Percentiles rank a stretch among this genome's conserved stretches.
These are phyloP conservation scores for Microctenopoma stevenorrisi DNA, from an alignment of 2,797 vertebrate genomes.

Conservation along the genomic window DNA sequence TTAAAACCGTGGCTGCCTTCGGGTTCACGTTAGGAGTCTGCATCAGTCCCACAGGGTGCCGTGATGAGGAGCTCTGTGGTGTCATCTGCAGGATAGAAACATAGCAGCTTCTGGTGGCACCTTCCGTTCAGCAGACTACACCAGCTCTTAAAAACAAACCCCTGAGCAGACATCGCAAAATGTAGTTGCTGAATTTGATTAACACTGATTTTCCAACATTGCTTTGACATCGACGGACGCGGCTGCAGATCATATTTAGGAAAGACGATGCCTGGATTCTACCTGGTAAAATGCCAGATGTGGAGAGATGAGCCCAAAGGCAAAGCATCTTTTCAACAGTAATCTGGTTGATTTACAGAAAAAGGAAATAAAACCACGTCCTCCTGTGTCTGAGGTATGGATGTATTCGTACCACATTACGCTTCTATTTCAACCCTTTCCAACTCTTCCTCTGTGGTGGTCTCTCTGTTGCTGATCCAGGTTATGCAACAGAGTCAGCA, in stretches of 20 bases:
- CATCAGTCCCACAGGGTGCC: neutral
- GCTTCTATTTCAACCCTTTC: neutral
- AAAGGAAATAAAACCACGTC: too few relatives aligned
- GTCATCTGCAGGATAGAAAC: too few relatives aligned
- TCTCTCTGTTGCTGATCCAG: slow-evolving; percentile 29
- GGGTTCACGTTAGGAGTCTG: slow-evolving; percentile 5
- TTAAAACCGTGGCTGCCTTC: slow-evolving; percentile 14
- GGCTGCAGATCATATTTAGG: neutral
- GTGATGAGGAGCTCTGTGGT: neutral
- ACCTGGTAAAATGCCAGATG: neutral
- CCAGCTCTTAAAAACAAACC: too few relatives aligned
- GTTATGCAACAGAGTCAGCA: slow-evolving; percentile 46
- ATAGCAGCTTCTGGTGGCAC: too few relatives aligned
- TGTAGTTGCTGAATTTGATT: neutral
- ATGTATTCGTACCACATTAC: neutral
- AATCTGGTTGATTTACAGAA: slow-evolving; percentile 3
- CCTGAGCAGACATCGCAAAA: neutral
- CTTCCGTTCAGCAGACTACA: too few relatives aligned
- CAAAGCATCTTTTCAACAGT: neutral
- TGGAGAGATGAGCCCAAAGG: neutral
- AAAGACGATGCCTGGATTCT: neutral
- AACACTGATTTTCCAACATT: neutral
- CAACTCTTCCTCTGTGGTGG: neutral
- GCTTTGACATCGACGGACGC: neutral
- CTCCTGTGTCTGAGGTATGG: neutral